phyloP scores from a whole-genome alignment of 2,797 vertebrate genomes.

The Pantherophis vulpinus region DNA sequence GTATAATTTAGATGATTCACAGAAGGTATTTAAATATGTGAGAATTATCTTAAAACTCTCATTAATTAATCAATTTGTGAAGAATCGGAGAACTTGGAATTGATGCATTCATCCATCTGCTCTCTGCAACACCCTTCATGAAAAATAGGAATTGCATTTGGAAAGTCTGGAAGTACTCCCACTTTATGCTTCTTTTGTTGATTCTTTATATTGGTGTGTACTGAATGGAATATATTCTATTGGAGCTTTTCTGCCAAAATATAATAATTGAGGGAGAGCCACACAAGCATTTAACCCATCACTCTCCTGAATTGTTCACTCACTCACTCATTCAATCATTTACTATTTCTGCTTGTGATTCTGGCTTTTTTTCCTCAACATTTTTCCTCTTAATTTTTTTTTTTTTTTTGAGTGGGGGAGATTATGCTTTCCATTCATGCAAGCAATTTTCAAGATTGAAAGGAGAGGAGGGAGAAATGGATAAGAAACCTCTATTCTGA shows the following conservation, averaged over 20 bases:
- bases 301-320: neutral
- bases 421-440: neutral
- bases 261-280: neutral
- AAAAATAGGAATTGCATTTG: neutral
- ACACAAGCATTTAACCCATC: neutral
- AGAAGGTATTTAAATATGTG: neutral
- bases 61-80: constrained; percentile 8
- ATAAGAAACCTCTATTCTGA: neutral
- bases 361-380: neutral
- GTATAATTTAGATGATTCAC: neutral
- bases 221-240: neutral
- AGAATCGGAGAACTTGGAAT: neutral
- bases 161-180: neutral
- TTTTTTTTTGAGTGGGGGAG: too few relatives aligned
- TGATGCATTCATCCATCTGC: neutral
- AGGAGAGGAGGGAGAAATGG: neutral
- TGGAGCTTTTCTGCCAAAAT: neutral
- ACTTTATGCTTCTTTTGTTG: neutral
- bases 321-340: neutral
- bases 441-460: neutral
- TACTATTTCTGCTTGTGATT: neutral
- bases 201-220: neutral
- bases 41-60: neutral
- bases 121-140: neutral
- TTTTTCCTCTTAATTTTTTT: neutral